A percentile compares a stretch with the other conserved stretches of the same genome.
These are phyloP conservation scores for Notarius quadriscutis DNA, from an alignment of 2,113 vertebrate species.

Conservation along the genomic window DNA sequence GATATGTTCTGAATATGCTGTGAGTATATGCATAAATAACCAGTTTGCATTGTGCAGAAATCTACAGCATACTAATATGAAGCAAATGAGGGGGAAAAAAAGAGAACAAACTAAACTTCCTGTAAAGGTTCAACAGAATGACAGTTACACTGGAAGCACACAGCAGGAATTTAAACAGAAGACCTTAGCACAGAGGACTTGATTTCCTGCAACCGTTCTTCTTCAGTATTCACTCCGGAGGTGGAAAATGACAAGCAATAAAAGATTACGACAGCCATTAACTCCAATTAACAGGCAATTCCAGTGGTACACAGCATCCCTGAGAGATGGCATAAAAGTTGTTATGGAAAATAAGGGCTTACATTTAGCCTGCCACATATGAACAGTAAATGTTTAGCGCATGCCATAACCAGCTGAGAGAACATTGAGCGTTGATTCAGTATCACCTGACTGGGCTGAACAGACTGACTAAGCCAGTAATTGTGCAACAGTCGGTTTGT, in stretches of 20 bases:
- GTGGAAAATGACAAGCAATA: constrained; percentile 9
- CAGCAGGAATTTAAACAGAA: constrained; percentile 5
- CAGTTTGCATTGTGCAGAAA: background rate
- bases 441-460: background rate
- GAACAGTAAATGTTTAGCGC: background rate
- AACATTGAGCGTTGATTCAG: background rate
- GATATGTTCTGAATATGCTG: background rate
- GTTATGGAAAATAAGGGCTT: background rate
- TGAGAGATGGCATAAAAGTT: background rate
- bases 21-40: background rate
- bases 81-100: background rate
- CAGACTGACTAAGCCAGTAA: background rate
- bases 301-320: background rate
- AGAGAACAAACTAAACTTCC: background rate
- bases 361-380: background rate
- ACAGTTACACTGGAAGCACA: background rate
- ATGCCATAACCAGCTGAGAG: background rate
- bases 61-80: background rate
- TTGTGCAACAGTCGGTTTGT: background rate
- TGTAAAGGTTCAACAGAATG: background rate
- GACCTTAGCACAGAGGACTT: background rate
- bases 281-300: constrained; percentile 5
- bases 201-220: constrained; percentile 19
- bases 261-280: constrained; percentile 10
- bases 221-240: background rate